Conservation (phyloP, 2,797 vertebrate species). For the Aphelocoma californica region DNA sequence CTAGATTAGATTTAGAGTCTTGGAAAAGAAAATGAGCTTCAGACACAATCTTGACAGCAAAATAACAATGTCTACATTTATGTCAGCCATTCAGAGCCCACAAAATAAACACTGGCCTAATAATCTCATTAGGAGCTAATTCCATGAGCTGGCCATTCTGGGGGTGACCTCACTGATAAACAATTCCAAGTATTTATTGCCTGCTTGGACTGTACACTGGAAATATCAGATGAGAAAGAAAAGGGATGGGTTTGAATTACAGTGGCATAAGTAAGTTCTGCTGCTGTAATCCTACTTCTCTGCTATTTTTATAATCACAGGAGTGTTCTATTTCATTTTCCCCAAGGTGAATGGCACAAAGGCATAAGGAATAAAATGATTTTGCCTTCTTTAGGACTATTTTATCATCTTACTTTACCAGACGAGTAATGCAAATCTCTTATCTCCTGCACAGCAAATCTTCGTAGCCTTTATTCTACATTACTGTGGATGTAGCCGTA, state of each 20-base stretch:
- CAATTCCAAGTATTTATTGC: slow-evolving; percentile 23
- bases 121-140: slow-evolving; percentile 45
- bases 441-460: background rate
- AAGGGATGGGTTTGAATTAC: background rate
- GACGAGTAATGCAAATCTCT: slow-evolving; percentile 14
- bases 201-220: background rate
- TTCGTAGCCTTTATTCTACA: background rate
- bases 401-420: slow-evolving; percentile 18
- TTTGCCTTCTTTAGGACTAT: slow-evolving; percentile 11
- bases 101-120: slow-evolving; percentile 35
- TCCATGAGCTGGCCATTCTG: background rate
- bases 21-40: slow-evolving; percentile 8
- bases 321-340: background rate
- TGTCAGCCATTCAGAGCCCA: background rate
- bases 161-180: slow-evolving; percentile 35
- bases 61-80: slow-evolving; percentile 20
- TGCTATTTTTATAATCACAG: slow-evolving; percentile 30
- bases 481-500: background rate
- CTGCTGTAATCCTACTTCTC: background rate
- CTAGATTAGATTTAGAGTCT: background rate
- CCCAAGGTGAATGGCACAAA: slow-evolving; percentile 31
- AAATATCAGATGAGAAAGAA: background rate
- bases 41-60: slow-evolving; percentile 26
- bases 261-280: background rate
- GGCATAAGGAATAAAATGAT: slow-evolving; percentile 5